Evolutionary conservation across 2,888 invertebrate genomes (phyloP), one percentile per base, ranked within the genome.

Genomic region (Micoletzkya japonica): DNA sequence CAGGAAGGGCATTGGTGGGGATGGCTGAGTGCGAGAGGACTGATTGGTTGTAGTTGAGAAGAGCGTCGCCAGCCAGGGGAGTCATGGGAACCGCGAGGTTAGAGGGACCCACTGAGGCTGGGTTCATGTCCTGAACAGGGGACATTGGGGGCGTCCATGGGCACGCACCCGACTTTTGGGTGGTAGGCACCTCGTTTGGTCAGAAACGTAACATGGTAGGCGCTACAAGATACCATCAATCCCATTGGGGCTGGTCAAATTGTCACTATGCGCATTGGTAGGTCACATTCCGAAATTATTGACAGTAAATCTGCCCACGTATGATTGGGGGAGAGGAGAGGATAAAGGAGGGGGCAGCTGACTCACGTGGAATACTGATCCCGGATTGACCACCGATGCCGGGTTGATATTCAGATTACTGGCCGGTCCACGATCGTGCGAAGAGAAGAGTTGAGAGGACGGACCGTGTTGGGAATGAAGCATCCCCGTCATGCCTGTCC

Each of bases 81-180:
- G 84, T 84, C 84, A 84, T 84, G n/a, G 84, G 84, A 34, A 84
- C 78, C 0, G 78, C 71, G 36, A 71, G 59, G 36, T 67, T 68
- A 52, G 75, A 72, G 30, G 70, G 72, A 14, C 74, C 76, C 24
- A 78, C 77, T 20, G 77, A 77, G 14, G 59, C 72, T 0, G 79
- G 77, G 56, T 76, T 75, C 54, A 70, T 61, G 37, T 75, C 75
- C 72, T 75, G 34, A 3, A 72, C n/a, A n/a, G n/a, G n/a, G n/a
- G n/a, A n/a, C n/a, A n/a, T n/a, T n/a, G n/a, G n/a, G n/a, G n/a
- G n/a, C n/a, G n/a, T n/a, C n/a, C n/a, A n/a, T n/a, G n/a, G n/a
- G n/a, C n/a, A n/a, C n/a, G n/a, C n/a, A n/a, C n/a, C n/a, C n/a
- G n/a, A n/a, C n/a, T n/a, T n/a, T n/a, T n/a, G n/a, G n/a, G n/a